phyloP scores from a whole-genome alignment of 2,113 vertebrate genomes.

The Anolis carolinensis region DNA sequence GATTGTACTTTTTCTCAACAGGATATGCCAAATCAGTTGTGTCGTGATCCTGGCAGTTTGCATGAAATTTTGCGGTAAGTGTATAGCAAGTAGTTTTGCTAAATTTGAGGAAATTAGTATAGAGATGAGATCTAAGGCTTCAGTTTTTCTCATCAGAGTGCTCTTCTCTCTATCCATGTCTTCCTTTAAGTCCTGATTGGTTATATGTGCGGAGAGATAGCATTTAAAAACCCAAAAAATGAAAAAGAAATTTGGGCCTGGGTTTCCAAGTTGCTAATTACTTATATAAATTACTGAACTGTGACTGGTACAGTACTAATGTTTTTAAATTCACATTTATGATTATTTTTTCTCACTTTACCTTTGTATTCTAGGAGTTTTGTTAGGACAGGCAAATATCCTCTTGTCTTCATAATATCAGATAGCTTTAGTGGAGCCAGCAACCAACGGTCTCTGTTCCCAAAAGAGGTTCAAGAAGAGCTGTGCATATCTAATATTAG shows the following conservation, averaged over 20 bases:
- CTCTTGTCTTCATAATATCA: conserved; percentile 89
- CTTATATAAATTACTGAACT: not conserved
- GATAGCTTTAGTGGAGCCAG: conserved; percentile 87
- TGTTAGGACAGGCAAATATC: conserved; percentile 80
- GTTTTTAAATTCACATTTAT: not conserved
- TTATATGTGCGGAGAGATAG: not conserved
- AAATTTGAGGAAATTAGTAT: not conserved
- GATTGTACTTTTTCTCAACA: conserved; percentile 66
- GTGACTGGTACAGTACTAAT: not conserved
- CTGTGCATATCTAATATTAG: conserved; percentile 83
- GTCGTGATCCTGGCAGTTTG: conserved; percentile 84
- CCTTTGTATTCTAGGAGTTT: conserved; percentile 79
- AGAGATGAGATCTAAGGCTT: not conserved
- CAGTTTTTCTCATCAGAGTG: not conserved
- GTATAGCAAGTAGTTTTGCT: not conserved
- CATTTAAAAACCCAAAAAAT: not conserved
- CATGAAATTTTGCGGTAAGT: conserved; percentile 91
- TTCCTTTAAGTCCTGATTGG: not conserved
- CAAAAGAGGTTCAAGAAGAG: conserved; percentile 86
- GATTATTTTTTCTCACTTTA: not conserved
- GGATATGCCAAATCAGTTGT: conserved; percentile 98
- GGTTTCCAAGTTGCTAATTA: not conserved
- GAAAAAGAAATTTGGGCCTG: not conserved
- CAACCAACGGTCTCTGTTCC: conserved; percentile 86
- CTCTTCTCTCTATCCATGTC: not conserved